Evolutionary conservation across 2,113 vertebrate genomes (phyloP).

Genomic region (Archilochus colubris): DNA sequence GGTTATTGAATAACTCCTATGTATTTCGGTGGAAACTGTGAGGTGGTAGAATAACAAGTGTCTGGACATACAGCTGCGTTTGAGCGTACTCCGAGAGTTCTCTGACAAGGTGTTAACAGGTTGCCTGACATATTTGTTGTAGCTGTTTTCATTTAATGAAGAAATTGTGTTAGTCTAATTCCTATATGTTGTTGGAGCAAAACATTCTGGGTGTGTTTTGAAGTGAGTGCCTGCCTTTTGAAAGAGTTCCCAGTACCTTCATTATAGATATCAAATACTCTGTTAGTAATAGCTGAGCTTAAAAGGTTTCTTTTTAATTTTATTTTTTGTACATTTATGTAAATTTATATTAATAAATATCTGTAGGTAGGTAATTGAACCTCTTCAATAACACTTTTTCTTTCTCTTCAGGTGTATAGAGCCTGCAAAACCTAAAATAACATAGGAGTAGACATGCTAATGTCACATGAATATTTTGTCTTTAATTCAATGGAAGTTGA

Average conservation of each 20-base stretch:
- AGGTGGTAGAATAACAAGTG: not conserved
- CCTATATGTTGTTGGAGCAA: not conserved
- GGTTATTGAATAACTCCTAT: slow-evolving; percentile 16
- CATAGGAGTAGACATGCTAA: not conserved
- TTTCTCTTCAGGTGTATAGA: not conserved
- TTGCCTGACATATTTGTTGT: not conserved
- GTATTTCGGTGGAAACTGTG: not conserved
- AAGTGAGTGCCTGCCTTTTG: not conserved
- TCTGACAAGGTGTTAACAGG: not conserved
- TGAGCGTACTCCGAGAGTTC: not conserved
- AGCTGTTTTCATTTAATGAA: not conserved
- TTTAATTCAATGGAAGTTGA: not conserved
- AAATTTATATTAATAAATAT: slow-evolving; percentile 50
- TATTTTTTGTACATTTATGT: not conserved
- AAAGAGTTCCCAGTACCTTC: not conserved
- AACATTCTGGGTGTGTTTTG: not conserved
- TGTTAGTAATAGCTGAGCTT: not conserved
- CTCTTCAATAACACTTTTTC: not conserved
- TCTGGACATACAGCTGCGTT: not conserved
- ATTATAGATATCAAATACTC: not conserved
- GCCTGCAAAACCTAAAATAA: not conserved
- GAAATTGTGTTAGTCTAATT: not conserved
- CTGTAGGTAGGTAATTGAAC: slow-evolving; percentile 14
- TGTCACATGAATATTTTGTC: not conserved
- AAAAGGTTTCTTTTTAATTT: not conserved